phyloP scores from a whole-genome alignment of 2,888 invertebrate species.

The Hydrotaea cyrtoneurina region DNA sequence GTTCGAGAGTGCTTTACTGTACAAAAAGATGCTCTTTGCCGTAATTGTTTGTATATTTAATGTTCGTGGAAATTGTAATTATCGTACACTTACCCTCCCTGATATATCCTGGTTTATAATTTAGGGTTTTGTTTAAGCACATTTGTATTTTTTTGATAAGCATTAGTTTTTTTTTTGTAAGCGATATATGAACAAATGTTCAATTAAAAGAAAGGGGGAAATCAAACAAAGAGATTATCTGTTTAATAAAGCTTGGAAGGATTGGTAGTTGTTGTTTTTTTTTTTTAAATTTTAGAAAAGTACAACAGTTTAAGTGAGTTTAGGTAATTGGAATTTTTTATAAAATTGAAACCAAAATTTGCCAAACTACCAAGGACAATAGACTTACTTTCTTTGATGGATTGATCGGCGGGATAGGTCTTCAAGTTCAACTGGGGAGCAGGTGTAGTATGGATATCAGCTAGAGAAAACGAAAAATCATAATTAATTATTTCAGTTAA shows the following conservation, averaged over 20 bases:
- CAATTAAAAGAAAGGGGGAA: constrained; percentile 50
- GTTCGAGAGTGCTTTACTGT: constrained; percentile 26
- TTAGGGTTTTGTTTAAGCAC: constrained; percentile 49
- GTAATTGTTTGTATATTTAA: constrained; percentile 15
- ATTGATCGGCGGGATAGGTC: constrained; percentile 89
- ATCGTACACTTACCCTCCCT: constrained; percentile 80
- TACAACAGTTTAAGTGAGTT: no score
- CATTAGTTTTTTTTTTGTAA: constrained; percentile 69
- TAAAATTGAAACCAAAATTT: no score
- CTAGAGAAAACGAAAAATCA: constrained; percentile 28
- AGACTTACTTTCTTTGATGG: constrained; percentile 93
- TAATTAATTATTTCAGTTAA: not conserved
- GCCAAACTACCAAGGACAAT: no score
- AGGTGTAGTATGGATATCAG: constrained; percentile 62
- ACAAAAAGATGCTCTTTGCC: constrained; percentile 3
- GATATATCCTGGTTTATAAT: constrained; percentile 79
- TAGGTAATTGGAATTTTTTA: no score
- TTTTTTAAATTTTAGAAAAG: not conserved
- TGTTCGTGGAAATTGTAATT: constrained; percentile 2
- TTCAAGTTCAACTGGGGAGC: constrained; percentile 84
- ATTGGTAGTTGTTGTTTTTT: not conserved
- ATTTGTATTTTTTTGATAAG: constrained; percentile 64
- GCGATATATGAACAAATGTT: constrained; percentile 68
- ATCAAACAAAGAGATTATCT: constrained; percentile 65
- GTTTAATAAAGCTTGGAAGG: constrained; percentile 21